Percentiles rank a stretch among this genome's conserved stretches.
phyloP scores from a whole-genome alignment of 2,888 invertebrate genomes.

The Lydus trimaculatus region DNA sequence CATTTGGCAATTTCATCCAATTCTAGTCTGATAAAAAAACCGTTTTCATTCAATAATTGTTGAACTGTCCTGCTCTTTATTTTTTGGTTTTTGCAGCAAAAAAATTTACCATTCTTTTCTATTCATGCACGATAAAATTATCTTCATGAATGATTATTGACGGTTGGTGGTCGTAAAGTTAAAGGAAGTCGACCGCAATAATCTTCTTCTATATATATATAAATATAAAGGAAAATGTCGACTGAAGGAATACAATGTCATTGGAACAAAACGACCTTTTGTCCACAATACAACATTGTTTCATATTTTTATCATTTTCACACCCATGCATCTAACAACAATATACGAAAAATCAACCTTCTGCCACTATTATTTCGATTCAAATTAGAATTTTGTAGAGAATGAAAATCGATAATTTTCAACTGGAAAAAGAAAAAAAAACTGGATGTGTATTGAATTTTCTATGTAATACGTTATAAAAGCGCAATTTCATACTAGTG shows the following conservation, averaged over 20 bases:
- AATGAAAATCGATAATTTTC: neutral
- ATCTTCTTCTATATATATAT: neutral
- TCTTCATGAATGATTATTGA: constrained; percentile 3
- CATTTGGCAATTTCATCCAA: too few relatives aligned
- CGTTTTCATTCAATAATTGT: too few relatives aligned
- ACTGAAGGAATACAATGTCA: neutral
- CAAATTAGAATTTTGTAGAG: neutral
- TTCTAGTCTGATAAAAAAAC: too few relatives aligned
- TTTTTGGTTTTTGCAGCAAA: too few relatives aligned
- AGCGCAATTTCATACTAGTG: neutral
- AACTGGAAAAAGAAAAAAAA: neutral
- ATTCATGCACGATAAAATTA: neutral
- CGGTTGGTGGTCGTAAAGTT: neutral
- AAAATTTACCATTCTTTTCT: neutral
- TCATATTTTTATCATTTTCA: neutral
- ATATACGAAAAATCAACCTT: neutral
- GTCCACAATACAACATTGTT: neutral
- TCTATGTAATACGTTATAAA: neutral
- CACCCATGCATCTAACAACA: neutral
- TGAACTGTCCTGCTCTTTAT: too few relatives aligned
- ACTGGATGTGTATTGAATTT: neutral
- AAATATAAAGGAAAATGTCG: neutral
- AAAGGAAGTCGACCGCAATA: constrained; percentile 1
- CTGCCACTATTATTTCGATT: neutral
- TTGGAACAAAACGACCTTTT: neutral